These are phyloP conservation scores for Eira barbara DNA, from an alignment of 2,113 vertebrate species.

Conservation along the genomic window DNA sequence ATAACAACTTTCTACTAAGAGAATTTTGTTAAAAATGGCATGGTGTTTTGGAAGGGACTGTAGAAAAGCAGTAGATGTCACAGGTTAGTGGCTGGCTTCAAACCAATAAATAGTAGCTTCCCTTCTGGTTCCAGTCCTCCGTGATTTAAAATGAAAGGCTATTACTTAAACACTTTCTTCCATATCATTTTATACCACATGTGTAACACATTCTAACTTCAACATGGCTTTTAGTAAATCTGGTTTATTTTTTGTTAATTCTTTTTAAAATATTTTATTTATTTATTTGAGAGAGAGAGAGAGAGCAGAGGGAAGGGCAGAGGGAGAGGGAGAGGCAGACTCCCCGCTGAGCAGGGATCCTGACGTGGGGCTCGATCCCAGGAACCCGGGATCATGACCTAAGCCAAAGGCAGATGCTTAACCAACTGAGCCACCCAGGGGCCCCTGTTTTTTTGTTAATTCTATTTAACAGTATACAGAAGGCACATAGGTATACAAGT, in stretches of 20 bases:
- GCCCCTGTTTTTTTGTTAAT: not conserved
- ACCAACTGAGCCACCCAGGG: not conserved
- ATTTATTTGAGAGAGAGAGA: not conserved
- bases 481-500: not conserved
- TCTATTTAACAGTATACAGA: not conserved
- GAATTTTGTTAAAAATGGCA: not conserved
- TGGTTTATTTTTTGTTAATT: not conserved
- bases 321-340: not conserved
- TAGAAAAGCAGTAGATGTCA: not conserved
- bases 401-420: not conserved
- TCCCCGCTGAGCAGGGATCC: not conserved
- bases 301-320: not conserved
- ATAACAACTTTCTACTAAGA: not conserved
- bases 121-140: not conserved
- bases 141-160: not conserved
- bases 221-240: not conserved
- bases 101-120: not conserved
- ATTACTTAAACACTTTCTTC: not conserved
- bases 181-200: not conserved
- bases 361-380: not conserved
- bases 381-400: not conserved
- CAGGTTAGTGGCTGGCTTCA: not conserved
- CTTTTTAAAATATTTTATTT: not conserved
- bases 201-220: not conserved
- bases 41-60: not conserved